Evolutionary conservation across 2,113 vertebrate genomes (phyloP).

Genomic region (Nerophis lumbriciformis): DNA sequence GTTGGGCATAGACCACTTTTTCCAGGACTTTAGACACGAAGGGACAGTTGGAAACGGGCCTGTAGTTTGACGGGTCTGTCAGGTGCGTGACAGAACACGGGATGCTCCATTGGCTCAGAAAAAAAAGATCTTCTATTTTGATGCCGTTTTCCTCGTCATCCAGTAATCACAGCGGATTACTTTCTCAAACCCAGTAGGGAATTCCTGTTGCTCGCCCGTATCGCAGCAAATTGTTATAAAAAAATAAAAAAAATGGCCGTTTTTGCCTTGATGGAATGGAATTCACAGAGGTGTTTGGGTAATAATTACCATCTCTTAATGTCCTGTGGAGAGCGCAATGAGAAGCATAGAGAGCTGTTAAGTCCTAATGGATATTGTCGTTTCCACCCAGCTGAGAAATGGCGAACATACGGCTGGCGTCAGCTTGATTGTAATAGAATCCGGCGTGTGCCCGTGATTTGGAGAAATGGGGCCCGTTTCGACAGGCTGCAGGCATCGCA

Average conservation of each 20-base stretch:
- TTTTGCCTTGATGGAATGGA: constrained; percentile 35
- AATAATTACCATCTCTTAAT: constrained; percentile 49
- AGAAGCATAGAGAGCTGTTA: constrained; percentile 48
- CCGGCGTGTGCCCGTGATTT: constrained; percentile 1
- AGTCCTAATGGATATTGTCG: constrained; percentile 46
- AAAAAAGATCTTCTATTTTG: background rate
- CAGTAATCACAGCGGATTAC: constrained; percentile 20
- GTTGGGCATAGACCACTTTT: too few relatives aligned
- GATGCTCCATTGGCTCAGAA: too few relatives aligned
- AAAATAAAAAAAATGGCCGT: constrained; percentile 34
- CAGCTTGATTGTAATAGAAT: constrained; percentile 22
- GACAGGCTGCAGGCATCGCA: background rate
- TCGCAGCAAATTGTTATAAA: constrained; percentile 17
- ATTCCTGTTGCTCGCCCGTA: constrained; percentile 38
- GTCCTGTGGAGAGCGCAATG: constrained; percentile 45
- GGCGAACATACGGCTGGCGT: constrained; percentile 30
- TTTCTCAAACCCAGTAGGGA: constrained; percentile 13
- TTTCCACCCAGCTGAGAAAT: constrained; percentile 44
- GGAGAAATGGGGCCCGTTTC: background rate
- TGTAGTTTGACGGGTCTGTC: too few relatives aligned
- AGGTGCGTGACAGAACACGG: too few relatives aligned
- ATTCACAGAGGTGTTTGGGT: constrained; percentile 34
- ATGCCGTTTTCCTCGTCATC: constrained; percentile 18
- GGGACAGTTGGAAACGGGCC: too few relatives aligned
- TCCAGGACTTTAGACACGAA: too few relatives aligned